Evolutionary conservation across 2,113 vertebrate genomes (phyloP).

Genomic region (Zingel zingel): DNA sequence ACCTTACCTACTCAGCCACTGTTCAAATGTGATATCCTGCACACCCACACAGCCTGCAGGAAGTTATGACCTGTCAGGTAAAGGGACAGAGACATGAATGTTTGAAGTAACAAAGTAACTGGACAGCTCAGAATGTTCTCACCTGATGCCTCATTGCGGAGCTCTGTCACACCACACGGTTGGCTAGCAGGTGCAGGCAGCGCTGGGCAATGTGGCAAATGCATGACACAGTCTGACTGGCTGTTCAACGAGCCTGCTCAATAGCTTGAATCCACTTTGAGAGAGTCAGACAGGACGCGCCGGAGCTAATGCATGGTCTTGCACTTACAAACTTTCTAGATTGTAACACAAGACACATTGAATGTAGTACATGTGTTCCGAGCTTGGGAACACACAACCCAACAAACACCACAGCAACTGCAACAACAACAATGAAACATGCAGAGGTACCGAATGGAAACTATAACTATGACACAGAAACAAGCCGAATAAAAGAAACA

Average conservation of each 20-base stretch:
- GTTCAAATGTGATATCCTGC: constrained; percentile 59
- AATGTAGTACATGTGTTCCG: constrained; percentile 91
- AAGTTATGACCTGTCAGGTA: constrained; percentile 46
- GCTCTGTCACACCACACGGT: constrained; percentile 21
- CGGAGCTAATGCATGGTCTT: constrained; percentile 77
- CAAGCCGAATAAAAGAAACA: constrained; percentile 45
- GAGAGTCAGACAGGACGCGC: constrained; percentile 28
- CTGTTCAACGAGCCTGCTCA: constrained; percentile 40
- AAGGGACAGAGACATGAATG: constrained; percentile 60
- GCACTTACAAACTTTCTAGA: constrained; percentile 87
- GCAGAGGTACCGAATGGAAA: constrained; percentile 58
- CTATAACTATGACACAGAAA: constrained; percentile 46
- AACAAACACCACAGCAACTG: constrained; percentile 44
- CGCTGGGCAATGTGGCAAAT: constrained; percentile 42
- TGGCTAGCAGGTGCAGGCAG: constrained; percentile 19
- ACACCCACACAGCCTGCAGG: constrained; percentile 42
- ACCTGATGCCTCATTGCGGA: constrained; percentile 63
- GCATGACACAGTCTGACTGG: constrained; percentile 36
- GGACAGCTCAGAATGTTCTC: constrained; percentile 47
- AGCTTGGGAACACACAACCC: constrained; percentile 65
- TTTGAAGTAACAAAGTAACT: constrained; percentile 64
- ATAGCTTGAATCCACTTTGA: constrained; percentile 52
- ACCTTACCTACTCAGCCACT: constrained; percentile 51
- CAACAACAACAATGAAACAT: constrained; percentile 45
- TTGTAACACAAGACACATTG: constrained; percentile 95